Conservation (phyloP, 1,140 invertebrate species). For the Brachionus koreanus region DNA sequence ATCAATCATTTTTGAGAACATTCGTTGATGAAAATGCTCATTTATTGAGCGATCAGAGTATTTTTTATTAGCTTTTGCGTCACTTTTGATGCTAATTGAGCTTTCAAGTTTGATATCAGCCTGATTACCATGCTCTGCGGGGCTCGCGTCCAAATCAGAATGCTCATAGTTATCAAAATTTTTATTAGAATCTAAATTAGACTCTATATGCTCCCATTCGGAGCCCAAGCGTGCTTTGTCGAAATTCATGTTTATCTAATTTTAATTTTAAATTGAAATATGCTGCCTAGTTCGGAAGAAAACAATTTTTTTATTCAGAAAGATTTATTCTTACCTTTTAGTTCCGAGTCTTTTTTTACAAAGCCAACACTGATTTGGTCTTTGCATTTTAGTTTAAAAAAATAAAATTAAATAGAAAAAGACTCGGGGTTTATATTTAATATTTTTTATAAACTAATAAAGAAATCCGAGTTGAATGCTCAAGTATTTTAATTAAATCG, state of each 20-base stretch:
- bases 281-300: background rate
- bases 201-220: background rate
- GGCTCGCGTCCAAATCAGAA: background rate
- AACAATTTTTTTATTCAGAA: background rate
- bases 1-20: slow-evolving; percentile 1
- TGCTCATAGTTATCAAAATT: background rate
- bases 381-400: background rate
- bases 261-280: background rate
- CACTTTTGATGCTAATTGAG: background rate
- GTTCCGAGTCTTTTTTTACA: background rate
- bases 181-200: background rate
- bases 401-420: too few relatives aligned
- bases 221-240: too few relatives aligned
- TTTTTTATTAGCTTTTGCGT: background rate
- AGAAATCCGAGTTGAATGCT: background rate
- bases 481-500: background rate
- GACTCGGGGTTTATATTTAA: background rate
- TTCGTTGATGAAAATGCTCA: slow-evolving; percentile 3
- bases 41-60: background rate
- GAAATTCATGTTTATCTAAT: background rate
- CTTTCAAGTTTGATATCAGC: background rate
- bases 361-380: background rate
- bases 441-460: background rate
- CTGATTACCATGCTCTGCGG: background rate
- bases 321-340: background rate